Conservation (phyloP, 2,797 vertebrate genomes). For the Cirrhinus mrigala region DNA sequence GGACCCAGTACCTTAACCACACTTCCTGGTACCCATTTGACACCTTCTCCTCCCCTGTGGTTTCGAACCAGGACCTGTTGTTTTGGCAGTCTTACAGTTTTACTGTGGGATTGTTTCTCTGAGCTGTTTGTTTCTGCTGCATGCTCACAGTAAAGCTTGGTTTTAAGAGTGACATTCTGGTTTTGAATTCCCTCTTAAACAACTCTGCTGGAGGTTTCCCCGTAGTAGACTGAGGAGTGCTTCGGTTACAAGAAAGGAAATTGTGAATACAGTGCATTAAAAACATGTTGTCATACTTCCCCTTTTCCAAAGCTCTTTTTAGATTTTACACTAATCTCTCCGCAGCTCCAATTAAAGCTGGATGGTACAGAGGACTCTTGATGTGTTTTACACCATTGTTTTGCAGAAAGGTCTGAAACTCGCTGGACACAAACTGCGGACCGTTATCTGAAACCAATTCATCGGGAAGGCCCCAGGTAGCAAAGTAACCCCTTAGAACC, state of each 20-base stretch:
- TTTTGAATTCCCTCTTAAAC: neutral
- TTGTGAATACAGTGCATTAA: conserved; percentile 33
- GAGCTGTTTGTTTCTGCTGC: conserved; percentile 18
- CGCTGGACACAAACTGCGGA: neutral
- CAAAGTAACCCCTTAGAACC: neutral
- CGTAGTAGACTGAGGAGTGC: conserved; percentile 14
- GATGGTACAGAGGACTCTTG: neutral
- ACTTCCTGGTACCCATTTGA: neutral
- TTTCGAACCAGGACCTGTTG: conserved; percentile 22
- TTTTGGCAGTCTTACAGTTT: neutral
- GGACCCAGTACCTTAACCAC: conserved; percentile 28
- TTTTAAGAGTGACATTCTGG: conserved; percentile 15
- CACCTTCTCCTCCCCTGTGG: conserved; percentile 26
- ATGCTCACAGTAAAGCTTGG: neutral
- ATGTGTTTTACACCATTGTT: conserved; percentile 29
- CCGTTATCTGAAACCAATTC: conserved; percentile 12
- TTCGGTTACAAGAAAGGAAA: conserved; percentile 17
- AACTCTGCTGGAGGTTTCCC: conserved; percentile 25
- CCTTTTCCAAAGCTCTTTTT: conserved; percentile 4
- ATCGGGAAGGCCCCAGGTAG: conserved; percentile 12
- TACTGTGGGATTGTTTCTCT: neutral
- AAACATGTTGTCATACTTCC: neutral
- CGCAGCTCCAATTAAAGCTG: conserved; percentile 21
- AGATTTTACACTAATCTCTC: conserved; percentile 19
- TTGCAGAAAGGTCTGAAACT: conserved; percentile 14